These are phyloP conservation scores for Drosophila planitibia DNA, from an alignment of 2,888 invertebrate species.

Conservation along the genomic window DNA sequence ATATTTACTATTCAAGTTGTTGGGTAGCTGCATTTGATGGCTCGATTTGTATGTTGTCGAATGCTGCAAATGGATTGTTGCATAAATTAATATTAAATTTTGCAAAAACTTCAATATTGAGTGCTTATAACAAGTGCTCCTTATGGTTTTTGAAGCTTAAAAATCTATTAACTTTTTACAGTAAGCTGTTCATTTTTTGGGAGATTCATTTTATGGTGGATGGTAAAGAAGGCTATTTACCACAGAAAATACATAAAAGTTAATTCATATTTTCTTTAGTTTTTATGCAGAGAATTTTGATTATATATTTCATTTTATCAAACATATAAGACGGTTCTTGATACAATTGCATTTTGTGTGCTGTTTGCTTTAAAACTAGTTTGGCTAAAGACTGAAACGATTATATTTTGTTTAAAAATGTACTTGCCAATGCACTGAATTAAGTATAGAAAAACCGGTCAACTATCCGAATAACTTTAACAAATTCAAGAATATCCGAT, in stretches of 20 bases:
- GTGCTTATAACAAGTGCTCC: slow-evolving; percentile 1
- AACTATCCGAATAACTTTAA: neutral
- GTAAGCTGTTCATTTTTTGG: neutral
- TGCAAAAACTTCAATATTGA: slow-evolving; percentile 18
- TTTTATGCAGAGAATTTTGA: no score
- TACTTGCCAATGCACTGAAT: neutral
- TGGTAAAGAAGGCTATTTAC: neutral
- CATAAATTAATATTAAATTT: slow-evolving; percentile 67
- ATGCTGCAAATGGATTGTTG: slow-evolving; percentile 56
- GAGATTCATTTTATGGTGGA: no score
- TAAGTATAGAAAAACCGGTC: neutral
- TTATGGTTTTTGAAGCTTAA: neutral
- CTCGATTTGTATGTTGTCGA: slow-evolving; percentile 53
- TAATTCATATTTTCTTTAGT: no score
- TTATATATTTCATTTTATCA: neutral
- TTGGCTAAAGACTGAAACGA: neutral
- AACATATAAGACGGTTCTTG: neutral
- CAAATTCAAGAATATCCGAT: neutral
- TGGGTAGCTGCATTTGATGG: slow-evolving; percentile 60
- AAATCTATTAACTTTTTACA: neutral
- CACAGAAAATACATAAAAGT: neutral
- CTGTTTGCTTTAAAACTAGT: neutral
- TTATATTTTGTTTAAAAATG: neutral
- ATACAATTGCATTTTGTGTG: neutral
- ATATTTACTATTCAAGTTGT: slow-evolving; percentile 18